phyloP scores from a whole-genome alignment of 2,113 vertebrate genomes.

The Clarias batrachus region DNA sequence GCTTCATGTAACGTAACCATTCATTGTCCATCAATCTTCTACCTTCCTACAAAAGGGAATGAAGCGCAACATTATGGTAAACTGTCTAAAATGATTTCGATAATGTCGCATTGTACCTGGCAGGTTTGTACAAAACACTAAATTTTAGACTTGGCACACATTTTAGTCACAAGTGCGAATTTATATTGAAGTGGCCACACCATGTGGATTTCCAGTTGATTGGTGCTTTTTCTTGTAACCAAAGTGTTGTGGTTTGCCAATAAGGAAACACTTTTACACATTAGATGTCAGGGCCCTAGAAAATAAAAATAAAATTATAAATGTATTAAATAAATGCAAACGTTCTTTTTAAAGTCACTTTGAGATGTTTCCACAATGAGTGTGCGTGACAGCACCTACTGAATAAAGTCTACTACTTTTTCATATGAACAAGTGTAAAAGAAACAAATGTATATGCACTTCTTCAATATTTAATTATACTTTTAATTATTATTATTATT shows the following conservation, averaged over 20 bases:
- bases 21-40: slow-evolving; percentile 43
- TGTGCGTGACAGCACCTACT: neutral
- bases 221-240: neutral
- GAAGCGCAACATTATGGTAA: slow-evolving; percentile 23
- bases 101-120: neutral
- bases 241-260: neutral
- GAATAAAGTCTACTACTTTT: neutral
- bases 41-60: slow-evolving; percentile 25
- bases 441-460: neutral
- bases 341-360: neutral
- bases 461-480: neutral
- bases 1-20: slow-evolving; percentile 45
- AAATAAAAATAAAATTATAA: neutral
- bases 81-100: neutral
- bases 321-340: neutral
- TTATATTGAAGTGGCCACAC: neutral
- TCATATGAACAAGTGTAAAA: neutral
- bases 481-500: slow-evolving; percentile 6
- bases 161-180: neutral
- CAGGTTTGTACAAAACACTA: neutral
- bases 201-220: neutral
- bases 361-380: neutral
- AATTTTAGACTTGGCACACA: neutral
- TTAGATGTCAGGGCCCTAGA: too few relatives aligned
- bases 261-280: neutral